A percentile compares a stretch with the other conserved stretches of the same genome.
Conservation (phyloP, 2,888 invertebrate genomes). For the Gastrophysa polygoni region DNA sequence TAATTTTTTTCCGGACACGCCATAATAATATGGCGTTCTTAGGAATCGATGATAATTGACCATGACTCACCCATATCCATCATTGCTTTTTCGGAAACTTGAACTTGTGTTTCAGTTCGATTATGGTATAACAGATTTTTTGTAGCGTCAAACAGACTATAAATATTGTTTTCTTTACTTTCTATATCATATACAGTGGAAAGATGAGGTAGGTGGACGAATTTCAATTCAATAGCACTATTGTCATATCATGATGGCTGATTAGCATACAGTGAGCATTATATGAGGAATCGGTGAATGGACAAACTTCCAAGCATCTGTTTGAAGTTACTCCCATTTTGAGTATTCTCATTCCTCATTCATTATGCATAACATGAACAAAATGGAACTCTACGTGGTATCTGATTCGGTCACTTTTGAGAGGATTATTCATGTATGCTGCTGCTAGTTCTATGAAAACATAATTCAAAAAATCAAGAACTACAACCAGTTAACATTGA, state of each 20-base stretch:
- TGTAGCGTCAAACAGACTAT: slow-evolving; percentile 29
- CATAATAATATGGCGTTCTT: slow-evolving; percentile 2
- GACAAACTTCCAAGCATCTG: too few species aligned
- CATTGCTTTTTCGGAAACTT: slow-evolving; percentile 42
- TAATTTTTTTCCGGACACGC: slow-evolving; percentile 8
- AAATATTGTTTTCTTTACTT: slow-evolving; percentile 30
- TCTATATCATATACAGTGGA: slow-evolving; percentile 19
- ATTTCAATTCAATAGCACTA: slow-evolving; percentile 18
- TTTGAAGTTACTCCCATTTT: too few species aligned
- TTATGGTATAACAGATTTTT: slow-evolving; percentile 39
- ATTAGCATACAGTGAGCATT: not conserved
- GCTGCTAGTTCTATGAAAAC: too few species aligned
- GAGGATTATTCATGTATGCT: too few species aligned
- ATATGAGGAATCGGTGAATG: not conserved
- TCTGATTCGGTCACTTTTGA: too few species aligned
- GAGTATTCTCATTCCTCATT: too few species aligned
- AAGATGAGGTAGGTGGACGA: slow-evolving; percentile 15
- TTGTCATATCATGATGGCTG: not conserved
- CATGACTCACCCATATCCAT: slow-evolving; percentile 39
- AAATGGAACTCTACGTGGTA: too few species aligned
- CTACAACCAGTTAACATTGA: too few species aligned
- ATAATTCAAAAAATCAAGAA: too few species aligned
- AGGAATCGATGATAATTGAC: not conserved
- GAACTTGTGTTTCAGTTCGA: slow-evolving; percentile 39
- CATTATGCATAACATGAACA: too few species aligned